Evolutionary conservation across 64 coral and sea anemone species (phyloP), one percentile per base, ranked within the genome.

Genomic region (Porites lutea): DNA sequence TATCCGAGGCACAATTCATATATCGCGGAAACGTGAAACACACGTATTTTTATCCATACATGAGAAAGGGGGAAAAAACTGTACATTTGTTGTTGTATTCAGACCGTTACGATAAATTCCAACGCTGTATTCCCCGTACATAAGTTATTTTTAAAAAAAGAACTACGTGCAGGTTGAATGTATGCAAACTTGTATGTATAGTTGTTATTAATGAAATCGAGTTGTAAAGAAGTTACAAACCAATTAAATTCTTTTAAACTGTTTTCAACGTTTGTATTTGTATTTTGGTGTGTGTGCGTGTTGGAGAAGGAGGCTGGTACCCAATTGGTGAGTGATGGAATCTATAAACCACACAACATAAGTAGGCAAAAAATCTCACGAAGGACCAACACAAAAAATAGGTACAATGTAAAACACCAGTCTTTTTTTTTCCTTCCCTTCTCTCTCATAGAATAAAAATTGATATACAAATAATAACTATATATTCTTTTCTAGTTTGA

Each of bases 21-120:
- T 76, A 81, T 81, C 78, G 58, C 12, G n/a, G 8, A 62, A 27
- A 61, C 12, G 37, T 46, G 48, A 48, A 37, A 11, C 16, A 46
- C 27, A 46, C 45, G 19, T 76, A 48, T 82, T 82, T 82, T 69
- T 52, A 84, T 68, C 44, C 62, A 48, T 84, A 53, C 81, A 43
- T 22, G 81, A 48, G 48, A 65, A 66, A 16, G 46, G 27, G 65
- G 44, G 61, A 62, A 16, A n/a, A 47, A 78, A 78, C 12, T 78
- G n/a, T 27, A 27, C 75, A 78, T 54, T 27, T 7, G 18, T 78
- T 78, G 75, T 77, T 77, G 48, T 54, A 77, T 77, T 74, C 72
- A 46, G 18, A 15, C 10, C 48, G 47, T 48, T 48, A 22, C 27
- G 15, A n/a, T 15, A 71, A 71, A 46, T 48, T 57, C 54, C 71